phyloP scores from a whole-genome alignment of 2,888 invertebrate genomes.

The Daptonema setosum region DNA sequence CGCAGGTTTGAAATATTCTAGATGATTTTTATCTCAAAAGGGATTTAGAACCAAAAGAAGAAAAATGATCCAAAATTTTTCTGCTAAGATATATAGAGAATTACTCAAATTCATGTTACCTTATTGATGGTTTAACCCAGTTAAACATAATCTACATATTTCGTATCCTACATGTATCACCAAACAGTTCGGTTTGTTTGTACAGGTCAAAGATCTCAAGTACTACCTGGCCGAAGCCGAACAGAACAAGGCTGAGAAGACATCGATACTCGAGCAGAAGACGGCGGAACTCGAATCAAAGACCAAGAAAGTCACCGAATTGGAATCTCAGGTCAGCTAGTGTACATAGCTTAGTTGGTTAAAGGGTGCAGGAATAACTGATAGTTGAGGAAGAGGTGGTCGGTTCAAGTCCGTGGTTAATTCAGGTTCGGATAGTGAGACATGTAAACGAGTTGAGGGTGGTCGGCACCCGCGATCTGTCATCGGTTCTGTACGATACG shows the following conservation, averaged over 20 bases:
- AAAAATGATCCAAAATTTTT: too few species aligned
- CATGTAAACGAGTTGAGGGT: too few species aligned
- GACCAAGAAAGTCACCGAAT: slow-evolving; percentile 1
- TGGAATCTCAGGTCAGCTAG: neutral
- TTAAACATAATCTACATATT: too few species aligned
- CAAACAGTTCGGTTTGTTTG: neutral
- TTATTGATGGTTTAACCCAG: too few species aligned
- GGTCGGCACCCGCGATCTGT: too few species aligned
- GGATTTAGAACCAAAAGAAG: neutral
- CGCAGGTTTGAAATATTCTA: slow-evolving; percentile 1
- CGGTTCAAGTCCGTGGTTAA: too few species aligned
- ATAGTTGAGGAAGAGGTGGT: too few species aligned
- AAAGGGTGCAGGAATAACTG: too few species aligned
- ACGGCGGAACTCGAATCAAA: slow-evolving; percentile 1
- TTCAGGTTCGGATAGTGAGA: too few species aligned
- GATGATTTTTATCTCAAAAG: neutral
- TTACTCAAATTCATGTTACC: too few species aligned
- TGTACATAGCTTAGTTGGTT: neutral
- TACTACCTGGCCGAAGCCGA: slow-evolving; percentile 11
- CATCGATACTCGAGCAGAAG: slow-evolving; percentile 15
- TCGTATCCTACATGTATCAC: neutral
- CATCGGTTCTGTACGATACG: too few species aligned
- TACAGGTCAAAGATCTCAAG: slow-evolving; percentile 9
- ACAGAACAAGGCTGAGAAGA: slow-evolving; percentile 14
- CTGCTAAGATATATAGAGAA: too few species aligned